Evolutionary conservation across 35 echinoderm and acorn worm species (phyloP), one percentile per base, ranked within the genome.

Genomic region (Ophiothrix spiculata): DNA sequence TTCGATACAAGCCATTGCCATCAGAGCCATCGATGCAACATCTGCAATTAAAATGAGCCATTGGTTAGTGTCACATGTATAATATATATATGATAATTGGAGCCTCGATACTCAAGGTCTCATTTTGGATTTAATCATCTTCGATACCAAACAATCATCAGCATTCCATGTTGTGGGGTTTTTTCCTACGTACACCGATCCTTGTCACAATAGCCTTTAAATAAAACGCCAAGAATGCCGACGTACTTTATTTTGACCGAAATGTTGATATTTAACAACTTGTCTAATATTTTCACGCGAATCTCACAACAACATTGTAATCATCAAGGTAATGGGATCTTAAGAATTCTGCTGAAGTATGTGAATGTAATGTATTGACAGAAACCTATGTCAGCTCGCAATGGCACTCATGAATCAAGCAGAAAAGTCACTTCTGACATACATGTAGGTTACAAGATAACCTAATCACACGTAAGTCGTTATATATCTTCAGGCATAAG

Each of bases 1-100:
- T 25, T 36, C 28, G 21, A 88, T 82, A 60, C 91, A 93, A 0
- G 81, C 76, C 76, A 93, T 42, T 15, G 91, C 91, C 86, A 88
- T 93, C 29, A 93, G 75, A 39, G 42, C 75, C 80, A 93, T 84
- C n/a, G 91, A 88, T 23, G 91, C 79, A 25, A 89, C 86, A 80
- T 93, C 91, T 84, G 69, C 17, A 80, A 77, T 33, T 38, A 29
- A 85, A 74, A 54, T 35, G 33, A 77, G 76, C 56, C 31, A 88
- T 8, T 8, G 42, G 0, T 19, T 34, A 21, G 35, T 54, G 8
- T 54, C 8, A 54, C 8, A 54, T 11, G 21, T 21, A 11, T 11
- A 8, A 54, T 54, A 11, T 54, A 11, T 54, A 54, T 54, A 21
- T 54, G 45, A 54, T 21, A 21, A 54, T 54, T 21, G 45, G 8